Conservation (phyloP, 2,888 invertebrate genomes). For the Drosophila parthenogenetica region DNA sequence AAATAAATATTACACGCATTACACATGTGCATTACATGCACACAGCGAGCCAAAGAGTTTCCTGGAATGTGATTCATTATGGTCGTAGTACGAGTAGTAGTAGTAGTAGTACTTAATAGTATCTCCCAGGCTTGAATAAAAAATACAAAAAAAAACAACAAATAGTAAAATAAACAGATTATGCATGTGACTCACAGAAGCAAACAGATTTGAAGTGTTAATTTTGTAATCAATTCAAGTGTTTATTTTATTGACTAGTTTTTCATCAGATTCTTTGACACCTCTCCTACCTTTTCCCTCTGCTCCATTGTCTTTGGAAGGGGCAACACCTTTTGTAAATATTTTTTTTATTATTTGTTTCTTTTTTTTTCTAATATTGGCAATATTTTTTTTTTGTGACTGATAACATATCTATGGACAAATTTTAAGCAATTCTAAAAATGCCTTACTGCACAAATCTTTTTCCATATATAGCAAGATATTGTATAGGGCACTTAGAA, state of each 20-base stretch:
- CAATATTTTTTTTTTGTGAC: neutral
- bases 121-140: neutral
- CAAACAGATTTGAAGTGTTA: neutral
- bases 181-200: constrained; percentile 4
- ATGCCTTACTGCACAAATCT: no score
- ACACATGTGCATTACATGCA: neutral
- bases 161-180: neutral
- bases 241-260: constrained; percentile 17
- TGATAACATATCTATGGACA: constrained; percentile 1
- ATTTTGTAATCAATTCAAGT: constrained; percentile 16
- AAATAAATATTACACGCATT: neutral
- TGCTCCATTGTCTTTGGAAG: neutral
- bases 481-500: neutral
- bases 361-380: neutral
- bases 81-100: neutral
- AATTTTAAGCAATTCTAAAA: neutral
- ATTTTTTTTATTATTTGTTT: neutral
- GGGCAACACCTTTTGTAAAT: neutral
- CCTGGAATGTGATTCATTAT: constrained; percentile 14
- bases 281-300: neutral
- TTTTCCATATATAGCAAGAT: neutral
- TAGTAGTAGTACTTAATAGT: neutral
- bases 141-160: no score
- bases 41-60: constrained; percentile 3
- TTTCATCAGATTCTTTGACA: constrained; percentile 4